phyloP scores from a whole-genome alignment of 30 jellyfish, hydroid and myxozoan species.

The Morbakka virulenta region DNA sequence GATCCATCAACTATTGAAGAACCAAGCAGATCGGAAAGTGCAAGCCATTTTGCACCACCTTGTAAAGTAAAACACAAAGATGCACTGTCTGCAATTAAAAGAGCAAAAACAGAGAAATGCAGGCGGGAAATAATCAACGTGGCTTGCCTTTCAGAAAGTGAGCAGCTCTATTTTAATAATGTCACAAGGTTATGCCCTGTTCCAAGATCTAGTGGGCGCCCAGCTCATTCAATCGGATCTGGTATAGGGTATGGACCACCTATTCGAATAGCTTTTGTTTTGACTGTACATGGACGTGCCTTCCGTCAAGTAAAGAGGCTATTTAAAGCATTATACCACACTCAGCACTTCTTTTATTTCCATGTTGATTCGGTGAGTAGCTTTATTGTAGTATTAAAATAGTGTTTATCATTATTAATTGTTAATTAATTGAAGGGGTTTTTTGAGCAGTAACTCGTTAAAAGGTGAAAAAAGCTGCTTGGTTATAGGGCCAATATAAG shows the following conservation, averaged over 20 bases:
- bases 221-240: slow-evolving; percentile 82
- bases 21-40: background rate
- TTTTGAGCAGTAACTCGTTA: background rate
- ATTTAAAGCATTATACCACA: slow-evolving; percentile 79
- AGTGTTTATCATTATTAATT: no score
- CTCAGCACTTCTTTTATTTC: slow-evolving; percentile 85
- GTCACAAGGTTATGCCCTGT: slow-evolving; percentile 89
- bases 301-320: slow-evolving; percentile 81
- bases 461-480: no score
- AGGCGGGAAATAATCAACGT: slow-evolving; percentile 60
- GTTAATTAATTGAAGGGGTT: background rate
- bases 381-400: background rate
- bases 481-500: no score
- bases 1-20: background rate
- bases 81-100: slow-evolving; percentile 84
- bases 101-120: slow-evolving; percentile 79
- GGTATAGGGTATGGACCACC: slow-evolving; percentile 90
- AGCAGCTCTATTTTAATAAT: slow-evolving; percentile 49
- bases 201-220: slow-evolving; percentile 78
- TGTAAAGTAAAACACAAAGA: slow-evolving; percentile 85
- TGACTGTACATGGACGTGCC: slow-evolving; percentile 96
- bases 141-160: slow-evolving; percentile 69
- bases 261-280: slow-evolving; percentile 62
- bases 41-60: background rate
- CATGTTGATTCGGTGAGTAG: slow-evolving; percentile 97